phyloP scores from a whole-genome alignment of 2,888 invertebrate genomes.

The Xestobium rufovillosum region DNA sequence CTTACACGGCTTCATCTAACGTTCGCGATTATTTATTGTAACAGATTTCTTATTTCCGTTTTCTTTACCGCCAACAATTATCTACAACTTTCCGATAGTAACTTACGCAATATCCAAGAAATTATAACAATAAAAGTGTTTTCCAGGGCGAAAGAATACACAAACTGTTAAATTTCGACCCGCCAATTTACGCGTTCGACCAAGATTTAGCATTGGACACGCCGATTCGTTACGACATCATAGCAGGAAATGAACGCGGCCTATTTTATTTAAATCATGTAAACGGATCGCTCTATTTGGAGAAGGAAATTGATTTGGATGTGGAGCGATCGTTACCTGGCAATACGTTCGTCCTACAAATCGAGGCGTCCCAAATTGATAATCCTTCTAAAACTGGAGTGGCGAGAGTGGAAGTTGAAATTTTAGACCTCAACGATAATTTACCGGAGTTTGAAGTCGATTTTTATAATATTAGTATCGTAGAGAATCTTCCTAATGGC shows the following conservation, averaged over 20 bases:
- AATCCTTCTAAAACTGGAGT: slow-evolving; percentile 68
- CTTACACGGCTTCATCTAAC: no score
- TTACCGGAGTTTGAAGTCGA: slow-evolving; percentile 82
- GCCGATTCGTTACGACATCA: slow-evolving; percentile 67
- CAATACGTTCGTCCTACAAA: slow-evolving; percentile 69
- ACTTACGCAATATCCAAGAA: no score
- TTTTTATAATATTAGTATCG: slow-evolving; percentile 85
- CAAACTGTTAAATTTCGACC: slow-evolving; percentile 60
- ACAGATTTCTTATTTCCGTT: no score
- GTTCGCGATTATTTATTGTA: no score
- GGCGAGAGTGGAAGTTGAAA: slow-evolving; percentile 65
- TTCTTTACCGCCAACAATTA: no score
- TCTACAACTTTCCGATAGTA: no score
- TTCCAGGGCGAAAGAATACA: slow-evolving; percentile 64
- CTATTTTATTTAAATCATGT: slow-evolving; percentile 66
- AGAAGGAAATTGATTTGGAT: slow-evolving; percentile 76
- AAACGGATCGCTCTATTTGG: slow-evolving; percentile 69
- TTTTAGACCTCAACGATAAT: slow-evolving; percentile 76
- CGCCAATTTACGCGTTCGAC: slow-evolving; percentile 70
- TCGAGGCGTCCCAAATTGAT: slow-evolving; percentile 73
- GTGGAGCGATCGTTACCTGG: slow-evolving; percentile 61
- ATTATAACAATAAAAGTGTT: slow-evolving; percentile 6
- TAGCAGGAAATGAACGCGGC: slow-evolving; percentile 71
- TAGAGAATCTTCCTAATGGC: slow-evolving; percentile 83
- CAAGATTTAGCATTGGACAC: slow-evolving; percentile 71